Conservation (phyloP, 2,888 invertebrate species). For the Chalcis sispes region DNA sequence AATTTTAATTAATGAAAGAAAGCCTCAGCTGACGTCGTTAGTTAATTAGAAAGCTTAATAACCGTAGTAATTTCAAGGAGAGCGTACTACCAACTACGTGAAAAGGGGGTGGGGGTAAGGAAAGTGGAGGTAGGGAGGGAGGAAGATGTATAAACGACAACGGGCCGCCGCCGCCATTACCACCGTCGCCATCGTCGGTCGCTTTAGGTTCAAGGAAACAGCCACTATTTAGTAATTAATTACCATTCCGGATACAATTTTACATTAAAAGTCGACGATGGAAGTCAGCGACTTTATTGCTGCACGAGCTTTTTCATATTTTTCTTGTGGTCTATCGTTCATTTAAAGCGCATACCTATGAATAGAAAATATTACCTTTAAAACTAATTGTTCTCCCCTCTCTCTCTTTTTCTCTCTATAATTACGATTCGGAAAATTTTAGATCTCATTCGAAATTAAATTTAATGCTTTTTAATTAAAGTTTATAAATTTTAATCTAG, state of each 20-base stretch:
- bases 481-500: no score
- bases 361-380: no score
- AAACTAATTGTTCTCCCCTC: no score
- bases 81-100: no score
- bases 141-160: no score
- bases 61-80: conserved; percentile 51
- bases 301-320: background rate
- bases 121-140: no score
- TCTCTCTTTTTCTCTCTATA: background rate
- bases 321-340: no score
- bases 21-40: conserved; percentile 54
- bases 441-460: no score
- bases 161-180: background rate
- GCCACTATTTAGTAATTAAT: conserved; percentile 53
- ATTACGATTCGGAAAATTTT: background rate
- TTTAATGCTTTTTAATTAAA: no score
- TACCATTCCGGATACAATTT: conserved; percentile 27
- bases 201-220: conserved; percentile 20
- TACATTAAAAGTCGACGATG: background rate
- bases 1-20: conserved; percentile 57
- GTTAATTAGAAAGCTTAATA: conserved; percentile 59
- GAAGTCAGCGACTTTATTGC: no score
- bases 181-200: background rate
- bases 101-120: conserved; percentile 15
- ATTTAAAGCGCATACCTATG: no score